Base-by-base conservation (phyloP, 2,797 vertebrate species). In the Apogon talboti region DNA sequence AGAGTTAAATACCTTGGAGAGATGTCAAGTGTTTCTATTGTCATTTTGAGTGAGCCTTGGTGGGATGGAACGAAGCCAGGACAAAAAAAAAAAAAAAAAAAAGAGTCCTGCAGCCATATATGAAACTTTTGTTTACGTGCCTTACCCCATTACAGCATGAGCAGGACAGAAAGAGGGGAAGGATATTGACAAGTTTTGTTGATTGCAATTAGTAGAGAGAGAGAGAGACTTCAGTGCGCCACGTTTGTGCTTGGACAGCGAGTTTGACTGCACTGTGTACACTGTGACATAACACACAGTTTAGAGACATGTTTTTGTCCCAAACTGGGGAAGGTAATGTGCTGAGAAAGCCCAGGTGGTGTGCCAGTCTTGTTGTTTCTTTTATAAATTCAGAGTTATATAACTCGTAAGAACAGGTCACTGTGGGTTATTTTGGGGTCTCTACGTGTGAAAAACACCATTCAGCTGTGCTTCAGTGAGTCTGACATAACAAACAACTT, bases 1-100 rank as follows among this genome's bases (percentile, higher is more conserved):
- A 67, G 69, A 79, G 76, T 76, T 72, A 78, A 81, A 78, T 64
- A 74, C 44, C 73, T 71, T 78, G 68, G 71, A 82, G 56, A 46
- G 69, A 74, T 84, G 76, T 86, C 74, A 83, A 85, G 82, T 79
- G 79, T 65, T 71, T 61, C 64, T 66, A 73, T 84, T 81, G 70
- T 83, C 7, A 4, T 74, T 77, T 55, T 50, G 45, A 73, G 44
- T 46, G 59, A 58, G 67, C 56, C 3, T 9, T 13, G 47, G 63
- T 43, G 10, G 41, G 48, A 60, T 12, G 3, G 50, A 68, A 38
- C 28, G 37, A 60, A 58, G 81, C 78, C 71, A 78, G 63, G 13
- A n/a, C n/a, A n/a, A n/a, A n/a, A n/a, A n/a, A 65, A 68, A 37
- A 63, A 59, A 45, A 42, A n/a, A 65, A 68, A 37, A 63, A 59